Percentiles rank a stretch among this genome's conserved stretches.
These are phyloP conservation scores for Vicugna pacos DNA, from an alignment of 2,113 vertebrate species.

Conservation along the genomic window DNA sequence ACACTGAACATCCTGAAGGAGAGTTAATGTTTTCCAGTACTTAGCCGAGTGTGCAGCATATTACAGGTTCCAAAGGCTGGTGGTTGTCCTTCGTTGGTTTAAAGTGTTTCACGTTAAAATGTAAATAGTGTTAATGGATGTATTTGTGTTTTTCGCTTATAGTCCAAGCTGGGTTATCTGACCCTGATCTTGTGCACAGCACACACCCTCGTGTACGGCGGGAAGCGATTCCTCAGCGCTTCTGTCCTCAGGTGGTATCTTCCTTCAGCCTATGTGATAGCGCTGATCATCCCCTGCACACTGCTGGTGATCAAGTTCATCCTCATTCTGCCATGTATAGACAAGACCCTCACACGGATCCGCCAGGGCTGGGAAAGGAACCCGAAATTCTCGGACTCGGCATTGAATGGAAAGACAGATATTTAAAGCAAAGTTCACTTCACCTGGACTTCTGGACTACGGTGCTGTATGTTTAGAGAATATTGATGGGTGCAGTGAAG, in stretches of 20 bases:
- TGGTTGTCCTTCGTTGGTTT: not conserved
- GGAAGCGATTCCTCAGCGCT: constrained; percentile 88
- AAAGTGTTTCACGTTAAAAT: not conserved
- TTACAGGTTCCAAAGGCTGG: not conserved
- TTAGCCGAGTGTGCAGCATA: constrained; percentile 6
- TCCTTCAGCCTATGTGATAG: constrained; percentile 89
- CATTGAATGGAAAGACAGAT: constrained; percentile 80
- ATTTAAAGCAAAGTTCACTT: constrained; percentile 69
- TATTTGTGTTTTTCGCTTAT: constrained; percentile 71
- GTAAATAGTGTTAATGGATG: not conserved
- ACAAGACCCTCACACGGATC: constrained; percentile 90
- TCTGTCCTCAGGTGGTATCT: constrained; percentile 90
- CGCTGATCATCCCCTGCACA: constrained; percentile 91
- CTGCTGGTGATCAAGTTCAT: constrained; percentile 91
- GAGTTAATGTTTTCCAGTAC: not conserved
- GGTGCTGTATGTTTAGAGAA: not conserved
- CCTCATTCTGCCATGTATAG: constrained; percentile 92
- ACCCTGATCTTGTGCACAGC: constrained; percentile 92
- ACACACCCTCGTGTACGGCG: constrained; percentile 91
- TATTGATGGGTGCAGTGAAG: not conserved
- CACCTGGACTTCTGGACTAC: not conserved
- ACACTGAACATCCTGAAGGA: not conserved
- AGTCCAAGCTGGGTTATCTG: constrained; percentile 95
- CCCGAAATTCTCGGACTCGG: constrained; percentile 23
- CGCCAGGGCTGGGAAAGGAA: constrained; percentile 94